phyloP scores from a whole-genome alignment of 2,113 vertebrate species.

The Cheilinus undulatus region DNA sequence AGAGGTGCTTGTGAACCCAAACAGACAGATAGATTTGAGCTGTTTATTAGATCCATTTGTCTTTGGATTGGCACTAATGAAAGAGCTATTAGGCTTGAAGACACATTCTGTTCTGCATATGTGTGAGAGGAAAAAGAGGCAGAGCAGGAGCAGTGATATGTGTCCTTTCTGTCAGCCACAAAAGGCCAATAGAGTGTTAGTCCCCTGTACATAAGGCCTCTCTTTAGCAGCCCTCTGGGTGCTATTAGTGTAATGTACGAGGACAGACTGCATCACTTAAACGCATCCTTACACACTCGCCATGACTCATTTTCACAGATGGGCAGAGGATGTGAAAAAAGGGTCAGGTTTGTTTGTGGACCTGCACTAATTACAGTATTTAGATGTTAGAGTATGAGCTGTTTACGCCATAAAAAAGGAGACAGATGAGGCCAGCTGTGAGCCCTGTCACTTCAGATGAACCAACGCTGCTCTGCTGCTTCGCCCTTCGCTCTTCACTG shows the following conservation, averaged over 20 bases:
- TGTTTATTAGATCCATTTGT: slow-evolving; percentile 76
- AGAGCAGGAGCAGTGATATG: slow-evolving; percentile 18
- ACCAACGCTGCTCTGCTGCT: background rate
- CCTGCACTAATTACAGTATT: slow-evolving; percentile 60
- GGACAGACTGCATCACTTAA: slow-evolving; percentile 40
- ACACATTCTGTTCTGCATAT: slow-evolving; percentile 57
- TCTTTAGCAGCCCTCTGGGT: slow-evolving; percentile 44
- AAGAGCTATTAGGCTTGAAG: slow-evolving; percentile 70
- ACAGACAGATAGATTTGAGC: slow-evolving; percentile 73
- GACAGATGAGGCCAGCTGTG: slow-evolving; percentile 44
- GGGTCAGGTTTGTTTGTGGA: slow-evolving; percentile 60
- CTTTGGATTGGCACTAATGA: slow-evolving; percentile 76
- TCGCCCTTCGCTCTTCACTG: slow-evolving; percentile 6
- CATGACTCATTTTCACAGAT: slow-evolving; percentile 67
- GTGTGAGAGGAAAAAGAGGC: slow-evolving; percentile 17
- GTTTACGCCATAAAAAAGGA: slow-evolving; percentile 46
- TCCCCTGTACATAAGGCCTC: slow-evolving; percentile 6
- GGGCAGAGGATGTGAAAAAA: slow-evolving; percentile 32
- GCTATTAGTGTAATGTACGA: slow-evolving; percentile 44
- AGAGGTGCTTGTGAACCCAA: slow-evolving; percentile 60
- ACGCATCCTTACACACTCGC: slow-evolving; percentile 44
- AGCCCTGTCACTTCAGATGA: slow-evolving; percentile 27
- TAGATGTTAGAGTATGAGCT: slow-evolving; percentile 49
- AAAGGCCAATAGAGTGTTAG: slow-evolving; percentile 45
- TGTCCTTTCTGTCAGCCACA: slow-evolving; percentile 26